A percentile compares a stretch with the other conserved stretches of the same genome.
phyloP scores from a whole-genome alignment of 2,797 vertebrate species.

The Vespertilio murinus region DNA sequence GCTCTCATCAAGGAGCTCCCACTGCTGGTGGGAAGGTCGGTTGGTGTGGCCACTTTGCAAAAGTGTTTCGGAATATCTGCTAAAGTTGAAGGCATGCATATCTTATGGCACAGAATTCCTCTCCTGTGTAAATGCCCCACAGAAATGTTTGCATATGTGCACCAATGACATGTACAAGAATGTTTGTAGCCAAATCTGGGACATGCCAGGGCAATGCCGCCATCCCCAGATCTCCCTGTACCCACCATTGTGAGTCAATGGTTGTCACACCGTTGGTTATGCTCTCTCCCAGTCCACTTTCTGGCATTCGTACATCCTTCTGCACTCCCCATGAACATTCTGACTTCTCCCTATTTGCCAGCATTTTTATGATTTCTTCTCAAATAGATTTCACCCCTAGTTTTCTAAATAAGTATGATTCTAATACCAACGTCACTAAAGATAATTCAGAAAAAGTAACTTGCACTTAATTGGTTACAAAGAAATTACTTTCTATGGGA shows the following conservation, averaged over 20 bases:
- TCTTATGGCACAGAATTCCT: background rate
- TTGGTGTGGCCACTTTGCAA: background rate
- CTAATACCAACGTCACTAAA: background rate
- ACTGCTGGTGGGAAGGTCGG: background rate
- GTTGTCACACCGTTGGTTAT: background rate
- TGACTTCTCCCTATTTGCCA: background rate
- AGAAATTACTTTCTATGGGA: background rate
- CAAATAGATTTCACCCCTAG: background rate
- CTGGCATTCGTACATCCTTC: background rate
- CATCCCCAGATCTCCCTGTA: background rate
- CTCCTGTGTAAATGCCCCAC: background rate
- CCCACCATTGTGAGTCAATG: background rate
- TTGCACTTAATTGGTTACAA: background rate
- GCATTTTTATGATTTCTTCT: background rate
- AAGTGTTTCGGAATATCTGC: background rate
- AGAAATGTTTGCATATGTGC: background rate
- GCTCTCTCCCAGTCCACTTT: background rate
- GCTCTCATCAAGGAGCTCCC: background rate
- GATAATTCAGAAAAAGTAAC: conserved; percentile 1
- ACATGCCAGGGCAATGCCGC: background rate
- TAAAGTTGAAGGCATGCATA: background rate
- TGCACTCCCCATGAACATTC: background rate
- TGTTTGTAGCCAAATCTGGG: background rate
- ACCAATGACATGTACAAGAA: background rate
- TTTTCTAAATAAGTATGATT: background rate